Base-by-base conservation (phyloP, 2,113 vertebrate genomes). In the Rhinopithecus roxellana region DNA sequence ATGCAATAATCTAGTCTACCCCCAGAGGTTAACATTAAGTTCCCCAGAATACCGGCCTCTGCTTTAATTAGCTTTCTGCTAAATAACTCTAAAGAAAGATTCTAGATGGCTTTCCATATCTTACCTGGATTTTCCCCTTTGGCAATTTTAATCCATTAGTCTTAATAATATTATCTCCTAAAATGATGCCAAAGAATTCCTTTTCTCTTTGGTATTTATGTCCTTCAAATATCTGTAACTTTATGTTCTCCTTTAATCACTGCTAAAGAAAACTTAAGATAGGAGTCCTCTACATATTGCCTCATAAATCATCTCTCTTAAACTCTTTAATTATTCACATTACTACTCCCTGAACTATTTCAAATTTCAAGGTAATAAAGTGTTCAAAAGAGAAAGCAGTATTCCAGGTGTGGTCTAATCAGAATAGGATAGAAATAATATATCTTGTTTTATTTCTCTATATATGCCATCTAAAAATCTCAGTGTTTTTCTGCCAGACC, bases 341-440 rank as follows among this genome's bases (percentile, higher is more conserved):
- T 43, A 93, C 23, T 91, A 64, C 32, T 92, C 82, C 94, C 77
- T 93, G 84, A 97, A 69, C 80, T 86, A 69, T 84, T 85, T 74
- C 81, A 96, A 43, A 97, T 79, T 48, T 77, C 7, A 8, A 95
- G 57, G 64, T 97, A 97, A 97, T 45, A 45, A 95, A 95, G 80
- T 92, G 25, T 94, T 48, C 40, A 91, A 94, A 96, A 96, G 67
- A 93, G 92, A 94, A 97, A 97, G 80, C 81, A 97, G 78, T 90
- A 82, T 95, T 98, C 35, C 92, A 97, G 61, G 89, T 96, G 43
- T 91, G 80, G 27, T 92, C 94, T 96, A 43, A 79, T 12, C 30
- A 96, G 82, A 90, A 78, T 55, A 79, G n/a, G 40, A 95, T 27
- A 95, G 74, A 96, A 93, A 80, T 84, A 85, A 80, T 72, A 79